Conservation (phyloP, 2,113 vertebrate genomes). For the Perognathus longimembris region DNA sequence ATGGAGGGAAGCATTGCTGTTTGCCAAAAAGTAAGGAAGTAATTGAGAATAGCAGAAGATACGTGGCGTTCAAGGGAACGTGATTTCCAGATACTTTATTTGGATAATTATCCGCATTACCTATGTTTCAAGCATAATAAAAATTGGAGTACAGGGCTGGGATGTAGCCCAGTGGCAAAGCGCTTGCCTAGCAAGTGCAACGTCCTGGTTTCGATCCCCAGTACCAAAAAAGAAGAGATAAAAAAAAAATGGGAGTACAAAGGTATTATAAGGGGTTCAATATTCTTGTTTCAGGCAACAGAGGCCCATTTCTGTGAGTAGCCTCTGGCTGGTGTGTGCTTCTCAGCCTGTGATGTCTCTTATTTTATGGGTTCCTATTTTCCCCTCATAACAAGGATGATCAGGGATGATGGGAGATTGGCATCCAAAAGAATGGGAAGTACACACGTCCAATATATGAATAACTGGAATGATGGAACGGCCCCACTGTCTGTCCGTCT, state of each 20-base stretch:
- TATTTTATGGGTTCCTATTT: neutral
- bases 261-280: neutral
- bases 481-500: accelerated
- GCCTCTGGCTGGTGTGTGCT: neutral
- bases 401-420: neutral
- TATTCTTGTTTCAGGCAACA: neutral
- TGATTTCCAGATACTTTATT: neutral
- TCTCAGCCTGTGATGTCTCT: too few species aligned
- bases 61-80: too few species aligned
- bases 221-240: too few species aligned
- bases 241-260: neutral
- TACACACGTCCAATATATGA: too few species aligned
- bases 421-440: neutral
- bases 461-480: neutral
- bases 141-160: too few species aligned
- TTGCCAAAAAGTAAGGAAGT: too few species aligned
- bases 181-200: too few species aligned
- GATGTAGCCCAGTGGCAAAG: too few species aligned
- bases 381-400: neutral
- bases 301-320: neutral
- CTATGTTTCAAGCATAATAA: neutral
- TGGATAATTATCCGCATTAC: neutral
- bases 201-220: too few species aligned
- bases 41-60: too few species aligned
- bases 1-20: too few species aligned